Base-by-base conservation (phyloP, 2,113 vertebrate genomes). In the Dicrurus megarhynchus region DNA sequence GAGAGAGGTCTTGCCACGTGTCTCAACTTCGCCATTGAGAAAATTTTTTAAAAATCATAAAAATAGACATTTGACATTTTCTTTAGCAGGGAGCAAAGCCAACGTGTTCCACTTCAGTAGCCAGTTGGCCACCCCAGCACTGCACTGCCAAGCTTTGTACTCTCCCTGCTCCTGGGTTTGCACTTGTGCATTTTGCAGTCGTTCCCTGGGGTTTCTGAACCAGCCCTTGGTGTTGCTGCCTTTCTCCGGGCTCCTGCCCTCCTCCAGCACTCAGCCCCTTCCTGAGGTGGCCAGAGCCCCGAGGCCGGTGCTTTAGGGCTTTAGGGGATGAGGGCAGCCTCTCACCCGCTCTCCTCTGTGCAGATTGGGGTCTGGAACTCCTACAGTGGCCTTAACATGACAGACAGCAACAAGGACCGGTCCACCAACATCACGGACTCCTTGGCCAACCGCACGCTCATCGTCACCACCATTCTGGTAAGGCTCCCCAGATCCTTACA, bases 301-400 rank as follows among this genome's bases (percentile, higher is more conserved):
- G 3, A 57, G 71, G 9, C 9, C 7, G 1, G 46, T 15, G 63
- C 33, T 53, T 11, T 2, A 2, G 63, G 59, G 84, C 5, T 3
- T 16, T 1, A 0, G 39, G 73, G 39, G 7, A 1, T 6, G 1
- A 1, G 55, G 39, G 39, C 28, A 53, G 44, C 37, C 12, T 33
- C 91, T 97, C 86, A 97, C 52, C 13, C 5, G 0, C 55, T 98
- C 81, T 97, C 47, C 96, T 95, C 75, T 61, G 75, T 78, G 57
- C 97, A 99, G 99, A 99, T 99, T 65, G 99, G 99, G 17, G 98
- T 99, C 75, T 99, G 99, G 99, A 99, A 99, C 93, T 99, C 99
- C 90, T 99, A 99, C 96, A 98, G 97, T 39, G 99, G 99, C 97
- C 99, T 99, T 97, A 99, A 99, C 97, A 98, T 99, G 98, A 99